These are phyloP conservation scores for Lysiphlebus fabarum DNA, from an alignment of 1,140 invertebrate genomes.

Conservation along the genomic window DNA sequence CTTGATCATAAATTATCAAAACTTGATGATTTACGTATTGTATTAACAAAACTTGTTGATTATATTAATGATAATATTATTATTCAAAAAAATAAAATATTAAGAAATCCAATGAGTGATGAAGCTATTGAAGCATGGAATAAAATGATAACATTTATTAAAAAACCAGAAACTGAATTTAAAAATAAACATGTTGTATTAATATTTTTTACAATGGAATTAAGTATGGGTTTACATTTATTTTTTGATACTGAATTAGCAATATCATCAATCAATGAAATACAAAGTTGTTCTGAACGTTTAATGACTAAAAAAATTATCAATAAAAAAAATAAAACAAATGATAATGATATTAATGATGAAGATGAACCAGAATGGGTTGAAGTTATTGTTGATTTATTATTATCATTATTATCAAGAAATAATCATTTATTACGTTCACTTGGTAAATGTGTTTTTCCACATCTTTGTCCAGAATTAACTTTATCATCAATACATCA, in stretches of 20 bases:
- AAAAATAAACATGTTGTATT: conserved; percentile 40
- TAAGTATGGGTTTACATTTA: conserved; percentile 70
- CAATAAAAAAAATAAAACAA: conserved; percentile 28
- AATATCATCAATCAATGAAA: conserved; percentile 63
- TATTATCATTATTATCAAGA: conserved; percentile 69
- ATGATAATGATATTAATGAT: conserved; percentile 36
- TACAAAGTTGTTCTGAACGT: conserved; percentile 67
- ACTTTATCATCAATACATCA: conserved; percentile 66
- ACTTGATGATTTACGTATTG: conserved; percentile 58
- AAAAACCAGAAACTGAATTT: conserved; percentile 48
- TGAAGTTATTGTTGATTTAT: conserved; percentile 74
- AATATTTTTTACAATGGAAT: conserved; percentile 65
- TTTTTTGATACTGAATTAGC: conserved; percentile 68
- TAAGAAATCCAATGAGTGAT: conserved; percentile 54
- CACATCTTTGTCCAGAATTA: conserved; percentile 67
- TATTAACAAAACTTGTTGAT: conserved; percentile 58
- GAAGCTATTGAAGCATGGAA: conserved; percentile 61
- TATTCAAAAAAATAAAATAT: conserved; percentile 48
- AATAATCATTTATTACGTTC: conserved; percentile 67
- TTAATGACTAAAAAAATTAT: conserved; percentile 48
- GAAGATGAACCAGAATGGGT: conserved; percentile 69
- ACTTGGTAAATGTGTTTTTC: conserved; percentile 69
- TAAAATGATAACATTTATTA: conserved; percentile 57
- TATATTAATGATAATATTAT: conserved; percentile 56
- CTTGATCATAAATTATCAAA: conserved; percentile 63